phyloP scores from a whole-genome alignment of 2,797 vertebrate genomes.

The Zalophus californianus region DNA sequence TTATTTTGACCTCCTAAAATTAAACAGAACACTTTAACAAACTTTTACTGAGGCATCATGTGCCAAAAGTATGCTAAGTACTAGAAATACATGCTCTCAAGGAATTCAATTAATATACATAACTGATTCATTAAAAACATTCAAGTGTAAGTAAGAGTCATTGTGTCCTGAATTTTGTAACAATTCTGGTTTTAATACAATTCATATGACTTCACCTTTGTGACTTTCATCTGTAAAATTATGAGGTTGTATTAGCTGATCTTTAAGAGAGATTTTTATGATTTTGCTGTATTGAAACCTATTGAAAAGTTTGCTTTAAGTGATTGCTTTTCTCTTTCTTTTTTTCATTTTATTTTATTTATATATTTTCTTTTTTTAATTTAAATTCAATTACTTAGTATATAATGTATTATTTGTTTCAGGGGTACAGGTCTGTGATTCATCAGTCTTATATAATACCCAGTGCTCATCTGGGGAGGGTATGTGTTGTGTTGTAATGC shows the following conservation, averaged over 20 bases:
- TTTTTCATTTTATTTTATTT: too few species aligned
- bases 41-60: neutral
- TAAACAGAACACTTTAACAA: constrained; percentile 22
- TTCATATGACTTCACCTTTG: neutral
- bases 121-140: constrained; percentile 2
- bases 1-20: neutral
- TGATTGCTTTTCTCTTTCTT: neutral
- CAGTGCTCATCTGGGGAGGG: too few species aligned
- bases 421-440: too few species aligned
- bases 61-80: constrained; percentile 36
- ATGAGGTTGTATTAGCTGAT: neutral
- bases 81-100: neutral
- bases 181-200: neutral
- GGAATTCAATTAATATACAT: neutral
- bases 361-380: too few species aligned
- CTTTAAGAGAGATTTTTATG: neutral
- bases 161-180: neutral
- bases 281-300: neutral
- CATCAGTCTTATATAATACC: too few species aligned
- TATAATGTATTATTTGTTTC: too few species aligned
- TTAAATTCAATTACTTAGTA: too few species aligned
- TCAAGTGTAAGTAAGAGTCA: neutral
- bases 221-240: neutral
- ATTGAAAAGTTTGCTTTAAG: constrained; percentile 1
- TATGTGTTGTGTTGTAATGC: neutral